Base-by-base conservation (phyloP, 2,113 vertebrate genomes). In the Eublepharis macularius region DNA sequence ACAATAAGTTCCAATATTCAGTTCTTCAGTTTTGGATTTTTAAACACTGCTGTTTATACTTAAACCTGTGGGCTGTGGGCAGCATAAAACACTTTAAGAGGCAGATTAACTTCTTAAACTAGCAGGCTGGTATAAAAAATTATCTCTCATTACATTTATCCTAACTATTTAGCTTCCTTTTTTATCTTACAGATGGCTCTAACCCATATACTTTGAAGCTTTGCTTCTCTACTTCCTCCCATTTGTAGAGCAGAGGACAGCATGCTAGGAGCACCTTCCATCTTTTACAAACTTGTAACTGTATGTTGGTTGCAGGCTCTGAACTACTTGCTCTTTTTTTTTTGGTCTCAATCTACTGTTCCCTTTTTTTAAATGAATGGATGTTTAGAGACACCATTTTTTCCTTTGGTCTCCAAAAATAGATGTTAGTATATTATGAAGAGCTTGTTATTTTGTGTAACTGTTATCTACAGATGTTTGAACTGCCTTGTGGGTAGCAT, bases 121-220 rank as follows among this genome's bases (percentile, higher is more conserved):
- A 10, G 1, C 54, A 49, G 16, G 6, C 51, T 79, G 16, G 12
- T 60, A 34, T 39, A 47, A 73, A 45, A 76, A 84, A 68, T 14
- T 5, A 80, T 68, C 63, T 17, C 8, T 8, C 36, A 0, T 6
- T 12, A 77, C 82, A 43, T 65, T 90, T 86, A 19, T 80, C 83
- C 69, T 92, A 6, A 41, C 26, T 85, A 1, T 82, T 45, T 87
- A 83, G 90, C 88, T 91, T 88, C 0, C 66, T 90, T 87, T 86
- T 94, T 60, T 93, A 91, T 95, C 84, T 95, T 95, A 80, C 97
- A 99, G 98, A 99, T 96, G 98, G 98, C 49, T 99, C 98, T 89
- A 99, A 99, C 92, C 98, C 98, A 10, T 99, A 99, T 73, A 99
- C 98, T 65, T 92, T 99, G 97, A 99, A 99, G 92, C 97, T 99